phyloP scores from a whole-genome alignment of 1,140 invertebrate species.

The Maconellicoccus hirsutus region DNA sequence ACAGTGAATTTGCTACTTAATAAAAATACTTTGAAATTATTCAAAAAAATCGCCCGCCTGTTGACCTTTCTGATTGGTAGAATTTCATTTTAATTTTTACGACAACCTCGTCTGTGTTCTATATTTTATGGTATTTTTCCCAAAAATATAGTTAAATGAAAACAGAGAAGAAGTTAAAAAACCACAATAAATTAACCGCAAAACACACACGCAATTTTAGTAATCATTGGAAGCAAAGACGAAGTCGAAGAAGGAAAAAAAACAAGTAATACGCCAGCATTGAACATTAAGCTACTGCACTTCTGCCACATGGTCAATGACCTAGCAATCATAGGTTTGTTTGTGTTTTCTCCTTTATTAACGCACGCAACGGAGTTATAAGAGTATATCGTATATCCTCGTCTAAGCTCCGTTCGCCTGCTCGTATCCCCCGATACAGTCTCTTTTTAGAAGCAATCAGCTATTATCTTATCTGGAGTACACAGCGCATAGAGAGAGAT shows the following conservation, averaged over 20 bases:
- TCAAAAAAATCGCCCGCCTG: no score
- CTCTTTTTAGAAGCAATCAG: conserved; percentile 16
- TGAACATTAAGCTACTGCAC: conserved; percentile 19
- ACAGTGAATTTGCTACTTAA: no score
- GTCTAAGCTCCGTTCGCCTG: neutral
- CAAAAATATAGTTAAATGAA: no score
- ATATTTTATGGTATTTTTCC: no score
- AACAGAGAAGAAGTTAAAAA: no score
- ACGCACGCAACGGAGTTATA: neutral
- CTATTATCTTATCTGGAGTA: conserved; percentile 21
- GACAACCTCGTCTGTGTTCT: no score
- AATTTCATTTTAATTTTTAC: no score
- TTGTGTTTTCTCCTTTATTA: conserved; percentile 22
- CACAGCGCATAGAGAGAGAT: neutral
- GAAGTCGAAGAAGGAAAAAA: no score
- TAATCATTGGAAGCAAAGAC: neutral
- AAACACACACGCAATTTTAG: neutral
- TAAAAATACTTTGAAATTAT: no score
- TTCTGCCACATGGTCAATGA: conserved; percentile 15
- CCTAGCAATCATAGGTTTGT: conserved; percentile 19
- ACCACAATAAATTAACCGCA: no score
- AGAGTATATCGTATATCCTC: neutral
- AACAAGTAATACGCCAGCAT: conserved; percentile 20
- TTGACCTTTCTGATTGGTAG: no score
- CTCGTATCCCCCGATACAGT: neutral